Evolutionary conservation across 2,113 vertebrate genomes (phyloP).

Genomic region (Ascaphus truei): DNA sequence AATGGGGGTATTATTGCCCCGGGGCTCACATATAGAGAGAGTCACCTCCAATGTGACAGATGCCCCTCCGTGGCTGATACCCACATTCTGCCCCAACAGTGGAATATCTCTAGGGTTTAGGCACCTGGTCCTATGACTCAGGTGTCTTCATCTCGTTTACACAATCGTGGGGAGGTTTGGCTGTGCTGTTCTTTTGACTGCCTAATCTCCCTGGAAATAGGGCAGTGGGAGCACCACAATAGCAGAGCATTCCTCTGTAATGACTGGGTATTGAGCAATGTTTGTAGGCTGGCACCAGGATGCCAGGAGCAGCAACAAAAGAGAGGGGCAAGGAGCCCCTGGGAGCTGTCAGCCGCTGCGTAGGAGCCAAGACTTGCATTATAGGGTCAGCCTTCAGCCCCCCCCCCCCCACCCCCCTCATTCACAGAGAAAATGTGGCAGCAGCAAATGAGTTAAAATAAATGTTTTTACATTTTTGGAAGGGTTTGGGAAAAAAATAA

Average conservation of each 20-base stretch:
- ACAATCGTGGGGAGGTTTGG: not conserved
- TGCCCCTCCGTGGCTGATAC: too few relatives aligned
- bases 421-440: not conserved
- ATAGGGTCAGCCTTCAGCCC: not conserved
- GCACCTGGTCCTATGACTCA: not conserved
- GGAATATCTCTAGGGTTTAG: not conserved
- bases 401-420: not conserved
- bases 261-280: conserved; percentile 18
- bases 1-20: too few relatives aligned
- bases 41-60: too few relatives aligned
- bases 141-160: not conserved
- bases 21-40: too few relatives aligned
- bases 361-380: too few relatives aligned
- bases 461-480: too few relatives aligned
- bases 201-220: conserved; percentile 18
- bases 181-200: not conserved
- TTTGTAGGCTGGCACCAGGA: not conserved
- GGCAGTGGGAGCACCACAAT: not conserved
- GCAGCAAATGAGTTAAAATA: not conserved
- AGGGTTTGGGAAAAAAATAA: too few relatives aligned
- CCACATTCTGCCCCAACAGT: too few relatives aligned
- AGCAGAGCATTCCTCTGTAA: conserved; percentile 5
- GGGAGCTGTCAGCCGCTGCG: too few relatives aligned
- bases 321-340: too few relatives aligned
- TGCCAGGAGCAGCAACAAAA: too few relatives aligned